Percentiles rank a stretch among this genome's conserved stretches.
Conservation (phyloP, 1,140 invertebrate genomes). For the Aphelinus atriplicis region DNA sequence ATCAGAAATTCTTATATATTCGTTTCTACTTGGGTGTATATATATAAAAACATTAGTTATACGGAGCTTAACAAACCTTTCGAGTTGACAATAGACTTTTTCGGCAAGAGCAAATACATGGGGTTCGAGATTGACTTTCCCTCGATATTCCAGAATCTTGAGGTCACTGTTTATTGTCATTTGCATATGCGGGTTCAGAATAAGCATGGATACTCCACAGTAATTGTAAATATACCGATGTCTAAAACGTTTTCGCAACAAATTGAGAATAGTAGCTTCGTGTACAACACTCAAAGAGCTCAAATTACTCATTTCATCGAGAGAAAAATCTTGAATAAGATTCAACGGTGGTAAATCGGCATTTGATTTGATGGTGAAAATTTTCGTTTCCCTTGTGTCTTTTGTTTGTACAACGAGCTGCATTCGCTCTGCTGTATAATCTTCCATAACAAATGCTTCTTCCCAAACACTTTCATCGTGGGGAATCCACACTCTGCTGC, state of each 20-base stretch:
- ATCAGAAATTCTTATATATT: neutral
- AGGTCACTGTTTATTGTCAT: slow-evolving; percentile 92
- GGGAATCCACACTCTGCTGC: slow-evolving; percentile 11
- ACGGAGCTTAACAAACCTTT: slow-evolving; percentile 69
- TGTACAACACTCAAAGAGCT: slow-evolving; percentile 97
- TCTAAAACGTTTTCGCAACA: slow-evolving; percentile 89
- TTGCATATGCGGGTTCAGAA: slow-evolving; percentile 97
- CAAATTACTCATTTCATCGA: slow-evolving; percentile 97
- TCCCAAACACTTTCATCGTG: slow-evolving; percentile 7
- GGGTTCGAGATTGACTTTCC: slow-evolving; percentile 95
- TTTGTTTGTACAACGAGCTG: slow-evolving; percentile 73
- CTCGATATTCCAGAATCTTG: slow-evolving; percentile 93
- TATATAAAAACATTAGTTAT: neutral
- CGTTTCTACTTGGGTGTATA: neutral
- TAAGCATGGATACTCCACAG: slow-evolving; percentile 97
- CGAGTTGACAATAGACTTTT: slow-evolving; percentile 94
- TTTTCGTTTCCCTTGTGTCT: slow-evolving; percentile 71
- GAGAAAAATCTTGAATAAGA: slow-evolving; percentile 84
- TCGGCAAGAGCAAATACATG: slow-evolving; percentile 99
- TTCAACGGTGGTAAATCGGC: slow-evolving; percentile 86
- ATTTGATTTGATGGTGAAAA: slow-evolving; percentile 72
- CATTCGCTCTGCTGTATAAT: slow-evolving; percentile 73
- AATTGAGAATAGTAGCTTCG: slow-evolving; percentile 96
- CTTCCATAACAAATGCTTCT: slow-evolving; percentile 64
- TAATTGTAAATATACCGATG: slow-evolving; percentile 97